Evolutionary conservation across 64 coral and sea anemone genomes (phyloP).

Genomic region (Montipora capricornis): DNA sequence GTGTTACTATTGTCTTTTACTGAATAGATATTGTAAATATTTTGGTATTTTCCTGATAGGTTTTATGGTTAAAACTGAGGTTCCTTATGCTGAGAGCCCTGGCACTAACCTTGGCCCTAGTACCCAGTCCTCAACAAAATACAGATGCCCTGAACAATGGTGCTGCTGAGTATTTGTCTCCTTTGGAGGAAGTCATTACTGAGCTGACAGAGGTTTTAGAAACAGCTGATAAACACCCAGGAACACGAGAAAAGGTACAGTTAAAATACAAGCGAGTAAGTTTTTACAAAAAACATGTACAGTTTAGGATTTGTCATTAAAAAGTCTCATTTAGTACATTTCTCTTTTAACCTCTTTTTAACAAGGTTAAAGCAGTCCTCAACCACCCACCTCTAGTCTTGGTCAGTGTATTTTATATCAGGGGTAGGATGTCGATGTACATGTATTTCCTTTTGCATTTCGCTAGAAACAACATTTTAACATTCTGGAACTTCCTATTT

Average conservation of each 20-base stretch:
- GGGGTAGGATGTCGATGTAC: too few species aligned
- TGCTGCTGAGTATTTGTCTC: conserved; percentile 11
- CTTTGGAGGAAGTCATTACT: conserved; percentile 63
- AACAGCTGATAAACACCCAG: conserved; percentile 70
- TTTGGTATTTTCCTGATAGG: conserved; percentile 38
- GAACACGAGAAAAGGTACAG: conserved; percentile 65
- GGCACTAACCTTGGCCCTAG: conserved; percentile 55
- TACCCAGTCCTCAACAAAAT: conserved; percentile 49
- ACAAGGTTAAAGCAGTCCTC: too few species aligned
- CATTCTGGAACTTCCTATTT: too few species aligned
- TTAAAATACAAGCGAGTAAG: background rate
- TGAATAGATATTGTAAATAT: conserved; percentile 11
- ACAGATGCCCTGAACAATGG: conserved; percentile 40
- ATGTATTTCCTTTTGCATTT: too few species aligned
- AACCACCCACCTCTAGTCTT: too few species aligned
- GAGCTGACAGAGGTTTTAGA: conserved; percentile 52
- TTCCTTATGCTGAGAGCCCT: conserved; percentile 80
- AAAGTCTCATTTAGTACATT: too few species aligned
- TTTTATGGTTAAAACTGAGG: conserved; percentile 87
- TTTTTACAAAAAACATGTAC: too few species aligned
- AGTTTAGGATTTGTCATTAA: too few species aligned
- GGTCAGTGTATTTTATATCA: too few species aligned
- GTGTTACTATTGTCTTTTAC: too few species aligned
- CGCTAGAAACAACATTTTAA: background rate
- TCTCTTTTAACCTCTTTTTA: background rate